Evolutionary conservation across 2,888 invertebrate species (phyloP).

Genomic region (Zele albiditarsus): DNA sequence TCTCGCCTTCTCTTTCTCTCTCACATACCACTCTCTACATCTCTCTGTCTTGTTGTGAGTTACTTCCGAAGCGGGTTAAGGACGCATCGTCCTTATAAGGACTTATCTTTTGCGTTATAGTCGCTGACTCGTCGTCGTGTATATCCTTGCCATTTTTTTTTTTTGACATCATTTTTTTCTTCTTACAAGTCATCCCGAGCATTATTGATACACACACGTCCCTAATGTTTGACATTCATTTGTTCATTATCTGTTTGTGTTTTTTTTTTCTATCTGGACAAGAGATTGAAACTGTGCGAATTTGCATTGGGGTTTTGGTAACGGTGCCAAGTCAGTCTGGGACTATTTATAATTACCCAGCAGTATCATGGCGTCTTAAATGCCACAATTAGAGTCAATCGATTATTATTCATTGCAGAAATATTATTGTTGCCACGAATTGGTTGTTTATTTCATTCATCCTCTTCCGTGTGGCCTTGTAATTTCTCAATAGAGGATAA

Average conservation of each 20-base stretch:
- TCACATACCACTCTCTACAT: slow-evolving; percentile 27
- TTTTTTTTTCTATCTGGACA: slow-evolving; percentile 8
- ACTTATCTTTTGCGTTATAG: slow-evolving; percentile 62
- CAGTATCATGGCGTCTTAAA: slow-evolving; percentile 12
- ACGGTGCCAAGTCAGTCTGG: slow-evolving; percentile 23
- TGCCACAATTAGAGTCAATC: slow-evolving; percentile 27
- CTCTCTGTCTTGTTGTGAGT: slow-evolving; percentile 40
- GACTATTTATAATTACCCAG: slow-evolving; percentile 27
- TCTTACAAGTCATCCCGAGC: not conserved
- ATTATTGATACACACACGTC: not conserved
- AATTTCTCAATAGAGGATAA: no score
- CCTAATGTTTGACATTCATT: slow-evolving; percentile 41
- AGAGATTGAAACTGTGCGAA: slow-evolving; percentile 50
- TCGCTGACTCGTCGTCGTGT: slow-evolving; percentile 46
- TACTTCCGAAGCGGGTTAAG: slow-evolving; percentile 70
- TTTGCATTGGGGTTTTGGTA: slow-evolving; percentile 22
- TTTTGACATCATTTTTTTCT: slow-evolving; percentile 23
- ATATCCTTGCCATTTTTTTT: slow-evolving; percentile 41
- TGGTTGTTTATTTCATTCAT: no score
- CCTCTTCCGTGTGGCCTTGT: no score
- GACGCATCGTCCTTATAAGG: slow-evolving; percentile 71
- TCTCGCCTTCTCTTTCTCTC: not conserved
- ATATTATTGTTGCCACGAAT: no score
- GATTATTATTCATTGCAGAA: slow-evolving; percentile 10
- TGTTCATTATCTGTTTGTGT: slow-evolving; percentile 47